Evolutionary conservation across 2,888 invertebrate species (phyloP).

Genomic region (Neuroscelio doddi): DNA sequence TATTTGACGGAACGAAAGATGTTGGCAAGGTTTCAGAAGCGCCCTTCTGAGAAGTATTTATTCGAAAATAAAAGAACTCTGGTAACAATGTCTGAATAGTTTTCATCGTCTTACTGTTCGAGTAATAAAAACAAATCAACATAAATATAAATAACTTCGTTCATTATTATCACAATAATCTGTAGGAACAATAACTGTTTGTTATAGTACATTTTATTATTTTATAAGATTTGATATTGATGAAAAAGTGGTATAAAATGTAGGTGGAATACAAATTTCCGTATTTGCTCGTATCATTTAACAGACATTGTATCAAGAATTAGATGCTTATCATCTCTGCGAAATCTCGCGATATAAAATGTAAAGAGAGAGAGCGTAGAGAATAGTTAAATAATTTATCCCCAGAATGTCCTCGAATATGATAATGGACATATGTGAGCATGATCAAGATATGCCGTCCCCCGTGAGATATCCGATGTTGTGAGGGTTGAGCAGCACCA

Average conservation of each 20-base stretch:
- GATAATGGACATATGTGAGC: slow-evolving; percentile 2
- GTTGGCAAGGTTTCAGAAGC: slow-evolving; percentile 17
- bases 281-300: too few relatives aligned
- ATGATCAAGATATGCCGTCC: slow-evolving; percentile 14
- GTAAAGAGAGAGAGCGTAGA: neutral
- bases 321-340: neutral
- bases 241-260: neutral
- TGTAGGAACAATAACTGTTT: too few relatives aligned
- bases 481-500: slow-evolving; percentile 8
- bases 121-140: too few relatives aligned
- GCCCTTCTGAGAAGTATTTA: neutral
- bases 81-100: too few relatives aligned
- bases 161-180: neutral
- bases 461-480: neutral
- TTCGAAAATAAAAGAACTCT: neutral
- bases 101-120: neutral
- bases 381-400: slow-evolving; percentile 25
- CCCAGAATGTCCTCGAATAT: slow-evolving; percentile 14
- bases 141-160: too few relatives aligned
- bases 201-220: too few relatives aligned
- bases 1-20: slow-evolving; percentile 13
- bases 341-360: slow-evolving; percentile 5
- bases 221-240: too few relatives aligned
- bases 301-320: neutral
- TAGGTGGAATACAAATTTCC: slow-evolving; percentile 1